phyloP scores from a whole-genome alignment of 1,140 invertebrate genomes.

The Atopsyche davidsoni region DNA sequence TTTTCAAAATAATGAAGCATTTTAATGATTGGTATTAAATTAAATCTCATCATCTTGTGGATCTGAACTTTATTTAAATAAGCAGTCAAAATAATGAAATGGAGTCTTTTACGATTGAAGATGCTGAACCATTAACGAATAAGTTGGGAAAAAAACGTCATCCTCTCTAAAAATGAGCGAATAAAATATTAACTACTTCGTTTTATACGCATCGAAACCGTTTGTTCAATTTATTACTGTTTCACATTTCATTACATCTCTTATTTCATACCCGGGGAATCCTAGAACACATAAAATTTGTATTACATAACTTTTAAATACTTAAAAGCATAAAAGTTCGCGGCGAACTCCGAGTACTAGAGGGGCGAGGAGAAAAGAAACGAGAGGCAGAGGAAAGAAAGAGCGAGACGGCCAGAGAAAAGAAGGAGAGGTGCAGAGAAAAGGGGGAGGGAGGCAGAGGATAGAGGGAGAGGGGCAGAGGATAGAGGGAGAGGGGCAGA shows the following conservation, averaged over 20 bases:
- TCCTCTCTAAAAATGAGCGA: not conserved
- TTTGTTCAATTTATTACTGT: constrained; percentile 12
- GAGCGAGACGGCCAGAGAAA: constrained; percentile 1
- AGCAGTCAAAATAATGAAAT: too few relatives aligned
- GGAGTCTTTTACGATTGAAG: too few relatives aligned
- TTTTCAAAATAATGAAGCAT: too few relatives aligned
- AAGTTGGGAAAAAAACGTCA: too few relatives aligned
- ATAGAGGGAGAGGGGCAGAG: too few relatives aligned
- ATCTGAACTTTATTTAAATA: too few relatives aligned
- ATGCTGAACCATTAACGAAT: too few relatives aligned
- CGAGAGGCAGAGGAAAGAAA: not conserved
- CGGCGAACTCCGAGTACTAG: constrained; percentile 7
- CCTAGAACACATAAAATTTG: constrained; percentile 24
- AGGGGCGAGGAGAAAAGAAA: too few relatives aligned
- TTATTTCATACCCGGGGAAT: constrained; percentile 9
- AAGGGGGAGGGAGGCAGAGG: constrained; percentile 1
- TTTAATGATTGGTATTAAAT: too few relatives aligned
- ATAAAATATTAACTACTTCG: constrained; percentile 1
- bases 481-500: too few relatives aligned
- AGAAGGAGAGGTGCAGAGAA: not conserved
- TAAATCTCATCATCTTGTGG: too few relatives aligned
- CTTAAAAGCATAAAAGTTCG: constrained; percentile 26
- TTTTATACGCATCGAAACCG: too few relatives aligned
- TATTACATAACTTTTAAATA: constrained; percentile 29
- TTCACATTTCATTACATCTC: constrained; percentile 21